phyloP scores from a whole-genome alignment of 2,888 invertebrate species.

The Sturmia bella region DNA sequence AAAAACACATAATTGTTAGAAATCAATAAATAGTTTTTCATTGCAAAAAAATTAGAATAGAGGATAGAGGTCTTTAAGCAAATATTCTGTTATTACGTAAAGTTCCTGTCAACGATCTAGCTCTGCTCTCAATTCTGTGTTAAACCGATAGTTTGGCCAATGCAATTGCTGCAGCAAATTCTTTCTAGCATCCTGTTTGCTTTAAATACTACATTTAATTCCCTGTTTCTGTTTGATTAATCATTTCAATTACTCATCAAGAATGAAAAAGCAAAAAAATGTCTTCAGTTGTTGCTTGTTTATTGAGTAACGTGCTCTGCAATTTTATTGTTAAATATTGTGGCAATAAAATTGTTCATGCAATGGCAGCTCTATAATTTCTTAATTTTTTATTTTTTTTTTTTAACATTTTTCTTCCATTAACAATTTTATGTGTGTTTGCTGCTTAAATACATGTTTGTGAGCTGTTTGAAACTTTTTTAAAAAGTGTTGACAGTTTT shows the following conservation, averaged over 20 bases:
- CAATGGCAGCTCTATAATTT: conserved; percentile 64
- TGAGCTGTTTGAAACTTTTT: conserved; percentile 1
- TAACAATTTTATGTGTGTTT: neutral
- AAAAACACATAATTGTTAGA: conserved; percentile 63
- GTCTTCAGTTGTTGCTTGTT: neutral
- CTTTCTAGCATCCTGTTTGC: conserved; percentile 21
- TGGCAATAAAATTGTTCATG: conserved; percentile 54
- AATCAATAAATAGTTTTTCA: conserved; percentile 64
- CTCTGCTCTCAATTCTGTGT: no score
- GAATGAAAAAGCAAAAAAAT: neutral
- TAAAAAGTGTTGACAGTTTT: conserved; percentile 61
- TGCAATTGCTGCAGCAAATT: neutral
- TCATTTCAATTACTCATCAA: neutral
- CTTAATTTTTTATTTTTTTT: conserved; percentile 18
- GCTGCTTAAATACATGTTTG: conserved; percentile 29
- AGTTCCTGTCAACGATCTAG: no score
- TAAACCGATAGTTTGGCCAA: no score
- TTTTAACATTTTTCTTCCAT: neutral
- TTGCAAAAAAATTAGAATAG: neutral
- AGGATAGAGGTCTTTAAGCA: no score
- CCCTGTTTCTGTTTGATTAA: conserved; percentile 24
- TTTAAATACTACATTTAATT: neutral
- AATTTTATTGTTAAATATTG: conserved; percentile 66
- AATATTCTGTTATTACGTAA: no score
- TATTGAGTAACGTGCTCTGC: conserved; percentile 41